Percentiles rank a stretch among this genome's conserved stretches.
These are phyloP conservation scores for Cerastis rubricosa DNA, from an alignment of 2,888 invertebrate genomes.

Conservation along the genomic window DNA sequence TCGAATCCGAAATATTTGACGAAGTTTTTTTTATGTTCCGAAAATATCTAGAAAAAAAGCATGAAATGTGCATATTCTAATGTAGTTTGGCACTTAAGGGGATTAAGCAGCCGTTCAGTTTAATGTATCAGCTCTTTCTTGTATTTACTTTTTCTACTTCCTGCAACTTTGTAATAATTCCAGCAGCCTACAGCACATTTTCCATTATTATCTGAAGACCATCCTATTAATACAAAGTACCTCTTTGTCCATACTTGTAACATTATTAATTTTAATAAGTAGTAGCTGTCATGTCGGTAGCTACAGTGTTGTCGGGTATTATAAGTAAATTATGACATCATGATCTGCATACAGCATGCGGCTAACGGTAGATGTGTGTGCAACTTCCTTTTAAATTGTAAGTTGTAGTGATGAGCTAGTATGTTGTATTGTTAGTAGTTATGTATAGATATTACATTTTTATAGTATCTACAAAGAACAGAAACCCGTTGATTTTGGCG, in stretches of 20 bases:
- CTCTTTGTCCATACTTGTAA: constrained; percentile 19
- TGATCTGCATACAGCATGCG: constrained; percentile 30
- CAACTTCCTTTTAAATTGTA: constrained; percentile 55
- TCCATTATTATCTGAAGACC: background rate
- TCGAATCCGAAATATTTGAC: background rate
- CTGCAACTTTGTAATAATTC: background rate
- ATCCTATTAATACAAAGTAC: constrained; percentile 13
- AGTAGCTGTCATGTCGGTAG: constrained; percentile 33
- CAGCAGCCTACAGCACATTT: background rate
- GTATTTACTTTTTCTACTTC: background rate
- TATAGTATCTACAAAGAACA: background rate
- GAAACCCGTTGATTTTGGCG: background rate
- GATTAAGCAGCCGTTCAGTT: background rate
- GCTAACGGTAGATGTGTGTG: constrained; percentile 43
- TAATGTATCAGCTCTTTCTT: background rate
- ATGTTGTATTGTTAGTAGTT: background rate
- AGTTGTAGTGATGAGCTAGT: constrained; percentile 36
- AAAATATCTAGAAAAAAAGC: background rate
- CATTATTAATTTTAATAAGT: constrained; percentile 43
- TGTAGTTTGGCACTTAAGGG: background rate
- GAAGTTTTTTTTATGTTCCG: no score
- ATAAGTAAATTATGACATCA: constrained; percentile 65
- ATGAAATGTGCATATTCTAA: background rate
- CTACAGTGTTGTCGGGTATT: constrained; percentile 48
- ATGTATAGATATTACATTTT: background rate